Conservation (phyloP, 2,888 invertebrate genomes). For the Cyclophora punctaria region DNA sequence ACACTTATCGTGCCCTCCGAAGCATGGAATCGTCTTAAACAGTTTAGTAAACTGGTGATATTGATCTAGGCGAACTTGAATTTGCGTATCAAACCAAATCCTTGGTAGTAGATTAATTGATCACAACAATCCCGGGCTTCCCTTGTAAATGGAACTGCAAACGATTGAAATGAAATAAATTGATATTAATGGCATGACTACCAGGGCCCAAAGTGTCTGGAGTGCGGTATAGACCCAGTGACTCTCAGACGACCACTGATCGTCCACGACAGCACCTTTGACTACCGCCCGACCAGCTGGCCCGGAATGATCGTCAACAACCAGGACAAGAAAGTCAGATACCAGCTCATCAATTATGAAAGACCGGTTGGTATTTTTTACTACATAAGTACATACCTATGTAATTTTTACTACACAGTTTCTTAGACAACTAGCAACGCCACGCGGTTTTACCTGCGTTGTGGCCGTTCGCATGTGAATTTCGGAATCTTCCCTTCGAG, state of each 20-base stretch:
- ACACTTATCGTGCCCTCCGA: too few relatives aligned
- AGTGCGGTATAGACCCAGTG: conserved; percentile 59
- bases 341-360: conserved; percentile 58
- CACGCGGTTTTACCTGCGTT: too few relatives aligned
- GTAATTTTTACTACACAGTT: too few relatives aligned
- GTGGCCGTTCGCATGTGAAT: too few relatives aligned
- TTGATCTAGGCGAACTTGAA: too few relatives aligned
- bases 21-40: not conserved
- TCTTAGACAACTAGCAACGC: too few relatives aligned
- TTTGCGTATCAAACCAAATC: too few relatives aligned
- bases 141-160: not conserved
- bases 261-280: conserved; percentile 64
- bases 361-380: conserved; percentile 35
- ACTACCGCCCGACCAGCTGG: conserved; percentile 62
- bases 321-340: conserved; percentile 63
- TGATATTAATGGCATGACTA: not conserved
- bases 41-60: not conserved
- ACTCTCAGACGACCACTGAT: conserved; percentile 59
- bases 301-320: conserved; percentile 62
- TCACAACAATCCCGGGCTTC: not conserved
- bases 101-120: too few relatives aligned
- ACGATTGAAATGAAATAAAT: not conserved
- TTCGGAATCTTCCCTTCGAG: too few relatives aligned
- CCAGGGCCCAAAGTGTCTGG: conserved; percentile 53
- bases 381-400: too few relatives aligned